Percentiles rank a stretch among this genome's conserved stretches.
Evolutionary conservation across 2,888 invertebrate genomes (phyloP).

Genomic region (Lydus trimaculatus): DNA sequence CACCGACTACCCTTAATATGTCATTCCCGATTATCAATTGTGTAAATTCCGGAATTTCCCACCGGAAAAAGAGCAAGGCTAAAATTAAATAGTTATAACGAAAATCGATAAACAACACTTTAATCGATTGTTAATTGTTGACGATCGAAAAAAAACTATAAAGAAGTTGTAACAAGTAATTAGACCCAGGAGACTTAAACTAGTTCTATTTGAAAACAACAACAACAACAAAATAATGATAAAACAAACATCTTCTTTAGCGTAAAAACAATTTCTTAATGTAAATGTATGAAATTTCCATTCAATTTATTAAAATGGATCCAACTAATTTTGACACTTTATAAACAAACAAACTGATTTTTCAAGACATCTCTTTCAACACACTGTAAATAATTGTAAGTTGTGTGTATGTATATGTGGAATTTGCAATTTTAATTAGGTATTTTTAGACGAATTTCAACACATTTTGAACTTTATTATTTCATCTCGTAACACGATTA

Average conservation of each 20-base stretch:
- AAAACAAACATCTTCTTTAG: background rate
- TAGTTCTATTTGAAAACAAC: background rate
- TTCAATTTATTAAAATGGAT: background rate
- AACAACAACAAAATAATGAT: too few relatives aligned
- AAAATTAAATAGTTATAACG: too few relatives aligned
- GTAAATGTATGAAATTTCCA: background rate
- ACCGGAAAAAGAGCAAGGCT: too few relatives aligned
- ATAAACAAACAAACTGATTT: background rate
- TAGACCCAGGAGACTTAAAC: background rate
- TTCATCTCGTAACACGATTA: background rate
- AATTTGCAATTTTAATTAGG: background rate
- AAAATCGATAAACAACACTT: background rate
- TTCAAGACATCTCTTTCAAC: background rate
- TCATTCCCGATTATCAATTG: background rate
- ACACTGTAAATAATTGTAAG: background rate
- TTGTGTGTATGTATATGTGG: too few relatives aligned
- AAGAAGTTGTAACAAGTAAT: background rate
- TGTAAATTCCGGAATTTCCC: background rate
- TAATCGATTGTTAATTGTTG: background rate
- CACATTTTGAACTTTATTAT: background rate
- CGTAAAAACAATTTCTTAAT: background rate
- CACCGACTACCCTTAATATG: background rate
- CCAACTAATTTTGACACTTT: background rate
- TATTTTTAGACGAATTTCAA: conserved; percentile 1
- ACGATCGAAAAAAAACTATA: background rate